phyloP scores from a whole-genome alignment of 2,113 vertebrate genomes.

The Struthidea cinerea region DNA sequence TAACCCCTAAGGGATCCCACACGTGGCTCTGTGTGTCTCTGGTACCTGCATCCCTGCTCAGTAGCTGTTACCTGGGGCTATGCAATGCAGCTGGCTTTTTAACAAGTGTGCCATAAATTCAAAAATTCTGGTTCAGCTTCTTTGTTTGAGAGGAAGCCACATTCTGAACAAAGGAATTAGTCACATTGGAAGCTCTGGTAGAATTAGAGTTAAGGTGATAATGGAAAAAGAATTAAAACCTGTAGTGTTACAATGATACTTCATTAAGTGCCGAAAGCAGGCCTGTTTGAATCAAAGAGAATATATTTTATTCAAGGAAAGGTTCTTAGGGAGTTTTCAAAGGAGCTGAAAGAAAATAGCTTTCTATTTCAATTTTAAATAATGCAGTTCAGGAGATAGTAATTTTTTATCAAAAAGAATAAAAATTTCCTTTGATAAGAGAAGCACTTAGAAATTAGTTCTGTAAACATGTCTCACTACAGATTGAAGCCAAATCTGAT shows the following conservation, averaged over 20 bases:
- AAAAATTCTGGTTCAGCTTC: neutral
- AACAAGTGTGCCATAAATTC: neutral
- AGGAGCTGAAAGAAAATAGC: neutral
- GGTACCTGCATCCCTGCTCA: neutral
- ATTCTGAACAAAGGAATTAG: neutral
- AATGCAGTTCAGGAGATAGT: neutral
- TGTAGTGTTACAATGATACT: neutral
- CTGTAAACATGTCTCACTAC: neutral
- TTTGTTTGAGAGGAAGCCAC: neutral
- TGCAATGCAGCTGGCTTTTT: neutral
- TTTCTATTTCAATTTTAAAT: conserved; percentile 1
- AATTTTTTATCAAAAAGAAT: conserved; percentile 9
- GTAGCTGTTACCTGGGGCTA: neutral
- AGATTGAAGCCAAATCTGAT: neutral
- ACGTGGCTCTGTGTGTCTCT: rapidly evolving
- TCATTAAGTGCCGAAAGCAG: neutral
- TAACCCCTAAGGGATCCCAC: neutral
- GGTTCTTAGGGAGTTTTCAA: neutral
- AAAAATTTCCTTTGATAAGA: neutral
- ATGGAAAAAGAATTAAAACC: neutral
- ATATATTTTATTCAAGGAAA: neutral
- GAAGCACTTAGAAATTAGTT: neutral
- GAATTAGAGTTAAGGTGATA: neutral
- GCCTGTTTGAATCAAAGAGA: neutral
- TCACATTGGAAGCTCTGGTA: neutral